A percentile compares a stretch with the other conserved stretches of the same genome.
These are phyloP conservation scores for Protodeltote pygarga DNA, from an alignment of 2,888 invertebrate species.

Conservation along the genomic window DNA sequence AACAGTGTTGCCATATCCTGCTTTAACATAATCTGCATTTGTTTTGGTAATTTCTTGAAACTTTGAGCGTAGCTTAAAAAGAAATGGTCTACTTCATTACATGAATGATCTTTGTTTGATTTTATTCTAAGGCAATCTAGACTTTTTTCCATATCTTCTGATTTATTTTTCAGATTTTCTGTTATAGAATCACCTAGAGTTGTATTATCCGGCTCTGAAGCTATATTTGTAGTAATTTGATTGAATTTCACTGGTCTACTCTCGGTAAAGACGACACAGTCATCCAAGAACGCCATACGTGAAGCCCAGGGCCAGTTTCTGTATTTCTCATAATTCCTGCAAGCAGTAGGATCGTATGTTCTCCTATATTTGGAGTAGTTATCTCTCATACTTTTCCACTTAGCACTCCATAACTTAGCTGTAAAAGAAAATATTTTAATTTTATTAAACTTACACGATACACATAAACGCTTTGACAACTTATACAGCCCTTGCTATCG, in stretches of 20 bases:
- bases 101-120: neutral
- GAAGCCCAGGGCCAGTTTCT: conserved; percentile 48
- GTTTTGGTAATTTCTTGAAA: conserved; percentile 36
- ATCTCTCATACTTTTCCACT: conserved; percentile 46
- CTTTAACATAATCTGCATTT: conserved; percentile 46
- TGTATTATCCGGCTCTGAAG: too few species aligned
- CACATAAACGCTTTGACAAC: too few species aligned
- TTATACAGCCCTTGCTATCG: too few species aligned
- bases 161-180: conserved; percentile 3
- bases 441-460: too few species aligned
- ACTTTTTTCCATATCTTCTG: neutral
- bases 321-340: conserved; percentile 45
- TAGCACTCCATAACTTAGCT: conserved; percentile 31
- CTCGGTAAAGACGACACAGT: conserved; percentile 1
- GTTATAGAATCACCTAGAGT: too few species aligned
- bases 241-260: neutral
- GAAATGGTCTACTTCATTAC: conserved; percentile 34
- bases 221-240: neutral
- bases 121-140: neutral
- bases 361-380: conserved; percentile 44
- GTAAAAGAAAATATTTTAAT: too few species aligned
- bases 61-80: conserved; percentile 40
- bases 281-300: conserved; percentile 28
- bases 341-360: conserved; percentile 1
- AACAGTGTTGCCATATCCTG: conserved; percentile 45